Evolutionary conservation across 2,888 invertebrate species (phyloP).

Genomic region (Epinotia brunnichana): DNA sequence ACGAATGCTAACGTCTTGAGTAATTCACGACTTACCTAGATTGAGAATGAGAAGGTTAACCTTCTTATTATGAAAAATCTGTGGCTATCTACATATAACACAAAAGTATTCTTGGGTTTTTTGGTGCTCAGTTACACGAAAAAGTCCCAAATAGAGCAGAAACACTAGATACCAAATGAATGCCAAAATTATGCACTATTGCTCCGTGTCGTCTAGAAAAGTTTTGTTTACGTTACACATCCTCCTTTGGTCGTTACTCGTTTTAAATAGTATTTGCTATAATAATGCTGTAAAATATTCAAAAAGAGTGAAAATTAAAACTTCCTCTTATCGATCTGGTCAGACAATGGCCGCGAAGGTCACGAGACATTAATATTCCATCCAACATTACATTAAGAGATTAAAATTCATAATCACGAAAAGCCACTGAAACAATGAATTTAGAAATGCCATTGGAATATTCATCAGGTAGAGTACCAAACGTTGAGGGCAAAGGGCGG

Average conservation of each 20-base stretch:
- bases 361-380: constrained; percentile 10
- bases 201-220: constrained; percentile 5
- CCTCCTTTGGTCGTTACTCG: too few species aligned
- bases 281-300: background rate
- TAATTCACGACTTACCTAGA: too few species aligned
- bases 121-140: background rate
- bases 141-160: background rate
- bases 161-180: background rate
- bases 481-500: background rate
- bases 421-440: constrained; percentile 26
- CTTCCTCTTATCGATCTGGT: background rate
- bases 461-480: constrained; percentile 23
- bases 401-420: constrained; percentile 23
- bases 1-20: too few species aligned
- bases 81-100: too few species aligned
- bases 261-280: too few species aligned
- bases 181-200: constrained; percentile 13
- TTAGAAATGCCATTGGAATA: constrained; percentile 22
- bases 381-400: constrained; percentile 23
- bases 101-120: background rate
- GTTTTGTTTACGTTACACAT: too few species aligned
- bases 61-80: too few species aligned
- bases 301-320: background rate
- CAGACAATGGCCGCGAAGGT: background rate
- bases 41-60: too few species aligned